Evolutionary conservation across 2,797 vertebrate genomes (phyloP), one percentile per base, ranked within the genome.

Genomic region (Hipposideros larvatus): DNA sequence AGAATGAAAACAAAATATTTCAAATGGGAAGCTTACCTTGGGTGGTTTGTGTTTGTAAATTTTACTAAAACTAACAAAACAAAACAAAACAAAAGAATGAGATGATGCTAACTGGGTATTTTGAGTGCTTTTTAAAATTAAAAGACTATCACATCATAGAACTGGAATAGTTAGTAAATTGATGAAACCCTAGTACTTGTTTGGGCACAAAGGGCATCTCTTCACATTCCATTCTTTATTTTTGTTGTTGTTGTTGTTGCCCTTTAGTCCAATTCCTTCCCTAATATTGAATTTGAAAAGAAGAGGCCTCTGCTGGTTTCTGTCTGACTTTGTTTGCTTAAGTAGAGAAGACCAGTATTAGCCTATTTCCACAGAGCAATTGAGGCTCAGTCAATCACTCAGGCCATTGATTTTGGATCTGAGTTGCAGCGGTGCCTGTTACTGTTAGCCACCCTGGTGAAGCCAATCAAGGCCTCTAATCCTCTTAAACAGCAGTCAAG

Each of bases 401-500:
- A 98, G 95, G 91, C 97, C 92, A 99, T 99, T 98, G 99, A 99
- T 99, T 99, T 98, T 92, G 94, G 90, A 97, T 98, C 92, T 95
- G 95, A 96, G 92, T 95, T 98, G 98, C 97, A 97, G 98, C 98
- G 98, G 98, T 95, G 98, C 97, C 96, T 97, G 93, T 96, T 98
- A 86, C 98, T 88, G 93, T 97, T 96, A 97, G 96, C 98, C 98
- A 96, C 96, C 96, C 97, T 97, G 75, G 0, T 95, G 97, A 96
- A 98, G 96, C 97, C 55, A 84, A 95, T 96, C 97, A 96, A 96
- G 97, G 97, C 97, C 93, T 91, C 96, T 99, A 98, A 99, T 98
- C 98, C 98, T 98, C 98, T 98, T 98, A 99, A 98, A 96, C 96
- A 98, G 97, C 98, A 98, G 98, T 97, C 97, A 97, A 98, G 98